These are phyloP conservation scores for Physocephala rufipes DNA, from an alignment of 2,888 invertebrate genomes.

Conservation along the genomic window DNA sequence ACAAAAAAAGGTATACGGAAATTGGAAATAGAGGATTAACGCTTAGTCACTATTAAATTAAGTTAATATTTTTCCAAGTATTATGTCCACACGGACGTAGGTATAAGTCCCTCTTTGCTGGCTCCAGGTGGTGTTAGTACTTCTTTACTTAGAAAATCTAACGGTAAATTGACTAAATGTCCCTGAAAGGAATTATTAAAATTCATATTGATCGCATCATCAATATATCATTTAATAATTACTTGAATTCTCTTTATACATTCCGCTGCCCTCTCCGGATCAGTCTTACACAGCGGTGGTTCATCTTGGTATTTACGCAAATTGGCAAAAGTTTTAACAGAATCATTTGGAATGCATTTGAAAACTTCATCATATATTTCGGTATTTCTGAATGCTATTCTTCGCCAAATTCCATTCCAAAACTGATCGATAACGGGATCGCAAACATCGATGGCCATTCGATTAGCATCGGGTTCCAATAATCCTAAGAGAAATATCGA, in stretches of 20 bases:
- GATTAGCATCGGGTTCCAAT: slow-evolving; percentile 66
- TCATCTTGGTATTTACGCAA: slow-evolving; percentile 81
- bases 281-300: slow-evolving; percentile 74
- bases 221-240: slow-evolving; percentile 35
- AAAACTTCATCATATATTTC: slow-evolving; percentile 93
- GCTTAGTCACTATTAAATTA: background rate
- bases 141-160: slow-evolving; percentile 89
- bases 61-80: background rate
- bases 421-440: slow-evolving; percentile 86
- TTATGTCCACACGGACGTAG: slow-evolving; percentile 91
- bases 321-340: slow-evolving; percentile 79
- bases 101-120: slow-evolving; percentile 92
- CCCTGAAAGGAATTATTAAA: slow-evolving; percentile 69
- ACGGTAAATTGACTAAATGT: slow-evolving; percentile 86
- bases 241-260: slow-evolving; percentile 80
- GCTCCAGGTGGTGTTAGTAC: slow-evolving; percentile 82
- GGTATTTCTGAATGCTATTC: slow-evolving; percentile 83
- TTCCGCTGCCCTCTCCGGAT: slow-evolving; percentile 77
- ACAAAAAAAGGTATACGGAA: slow-evolving; percentile 15
- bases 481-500: slow-evolving; percentile 55
- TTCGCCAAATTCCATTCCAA: slow-evolving; percentile 85
- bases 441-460: slow-evolving; percentile 70
- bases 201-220: background rate
- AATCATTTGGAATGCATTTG: slow-evolving; percentile 88
- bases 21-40: slow-evolving; percentile 24